A percentile compares a stretch with the other conserved stretches of the same genome.
These are phyloP conservation scores for Conchocele bisecta DNA, from an alignment of 2,888 invertebrate species.

Conservation along the genomic window DNA sequence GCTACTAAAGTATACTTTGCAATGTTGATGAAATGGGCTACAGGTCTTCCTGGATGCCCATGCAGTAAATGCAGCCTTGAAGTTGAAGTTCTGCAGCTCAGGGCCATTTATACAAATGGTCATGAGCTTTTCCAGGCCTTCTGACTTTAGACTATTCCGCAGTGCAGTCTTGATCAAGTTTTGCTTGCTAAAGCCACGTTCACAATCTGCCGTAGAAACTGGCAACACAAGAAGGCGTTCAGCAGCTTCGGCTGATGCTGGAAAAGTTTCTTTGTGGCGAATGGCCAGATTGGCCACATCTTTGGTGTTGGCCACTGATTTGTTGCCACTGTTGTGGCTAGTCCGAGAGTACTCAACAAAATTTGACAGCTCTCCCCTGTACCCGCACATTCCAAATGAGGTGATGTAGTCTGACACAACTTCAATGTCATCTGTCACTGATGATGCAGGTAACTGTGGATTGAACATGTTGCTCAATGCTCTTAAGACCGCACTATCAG, in stretches of 20 bases:
- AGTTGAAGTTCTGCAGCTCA: background rate
- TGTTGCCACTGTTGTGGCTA: too few species aligned
- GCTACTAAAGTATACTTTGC: too few species aligned
- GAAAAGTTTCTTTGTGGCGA: background rate
- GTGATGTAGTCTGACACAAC: slow-evolving; percentile 9
- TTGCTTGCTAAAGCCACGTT: slow-evolving; percentile 22
- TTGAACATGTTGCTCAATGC: slow-evolving; percentile 13
- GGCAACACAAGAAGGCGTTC: slow-evolving; percentile 26
- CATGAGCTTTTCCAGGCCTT: slow-evolving; percentile 13
- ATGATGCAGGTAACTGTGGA: background rate
- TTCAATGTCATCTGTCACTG: background rate
- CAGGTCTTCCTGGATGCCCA: too few species aligned
- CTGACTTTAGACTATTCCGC: background rate
- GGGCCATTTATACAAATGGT: slow-evolving; percentile 20
- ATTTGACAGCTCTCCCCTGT: slow-evolving; percentile 8
- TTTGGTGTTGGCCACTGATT: too few species aligned
- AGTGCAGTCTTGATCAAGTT: slow-evolving; percentile 12
- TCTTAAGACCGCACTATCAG: background rate
- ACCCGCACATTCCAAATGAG: too few species aligned
- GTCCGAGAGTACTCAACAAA: background rate
- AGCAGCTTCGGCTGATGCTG: slow-evolving; percentile 1
- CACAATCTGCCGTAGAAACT: slow-evolving; percentile 41
- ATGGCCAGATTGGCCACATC: slow-evolving; percentile 2
- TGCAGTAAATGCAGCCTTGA: background rate
- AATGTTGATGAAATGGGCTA: too few species aligned